These are phyloP conservation scores for Synanthedon formicaeformis DNA, from an alignment of 2,888 invertebrate species.

Conservation along the genomic window DNA sequence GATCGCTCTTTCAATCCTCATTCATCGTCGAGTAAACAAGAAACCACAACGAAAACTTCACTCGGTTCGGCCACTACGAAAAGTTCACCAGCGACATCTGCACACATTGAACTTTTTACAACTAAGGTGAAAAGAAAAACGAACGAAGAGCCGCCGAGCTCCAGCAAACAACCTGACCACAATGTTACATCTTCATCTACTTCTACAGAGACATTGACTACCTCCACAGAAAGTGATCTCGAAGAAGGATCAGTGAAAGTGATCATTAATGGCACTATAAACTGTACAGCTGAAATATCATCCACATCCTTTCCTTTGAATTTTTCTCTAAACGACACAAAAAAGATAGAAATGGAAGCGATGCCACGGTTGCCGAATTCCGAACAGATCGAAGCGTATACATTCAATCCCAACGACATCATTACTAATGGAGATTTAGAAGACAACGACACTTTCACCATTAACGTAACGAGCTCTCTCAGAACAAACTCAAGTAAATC, in stretches of 20 bases:
- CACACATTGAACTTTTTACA: constrained; percentile 23
- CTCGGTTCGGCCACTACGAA: constrained; percentile 22
- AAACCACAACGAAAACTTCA: constrained; percentile 29
- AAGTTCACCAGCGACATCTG: constrained; percentile 19
- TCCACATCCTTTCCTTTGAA: constrained; percentile 47
- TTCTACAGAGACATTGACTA: constrained; percentile 7
- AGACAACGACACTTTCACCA: constrained; percentile 65
- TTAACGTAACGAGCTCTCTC: constrained; percentile 69
- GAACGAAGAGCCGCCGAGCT: constrained; percentile 20
- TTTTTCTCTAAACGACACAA: constrained; percentile 27
- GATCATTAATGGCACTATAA: constrained; percentile 56
- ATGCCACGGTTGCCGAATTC: constrained; percentile 37
- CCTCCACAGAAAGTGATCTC: constrained; percentile 9
- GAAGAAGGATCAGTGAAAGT: constrained; percentile 47
- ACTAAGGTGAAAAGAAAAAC: constrained; percentile 53
- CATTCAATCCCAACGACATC: constrained; percentile 46
- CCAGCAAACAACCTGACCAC: constrained; percentile 9
- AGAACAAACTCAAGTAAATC: constrained; percentile 47
- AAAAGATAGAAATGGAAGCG: constrained; percentile 27
- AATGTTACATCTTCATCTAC: constrained; percentile 13
- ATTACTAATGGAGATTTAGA: constrained; percentile 55
- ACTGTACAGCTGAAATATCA: constrained; percentile 57
- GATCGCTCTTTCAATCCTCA: constrained; percentile 37
- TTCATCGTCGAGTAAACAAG: constrained; percentile 18
- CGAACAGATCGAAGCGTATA: constrained; percentile 33